Base-by-base conservation (phyloP, 2,888 invertebrate species). In the Meteorus colon region DNA sequence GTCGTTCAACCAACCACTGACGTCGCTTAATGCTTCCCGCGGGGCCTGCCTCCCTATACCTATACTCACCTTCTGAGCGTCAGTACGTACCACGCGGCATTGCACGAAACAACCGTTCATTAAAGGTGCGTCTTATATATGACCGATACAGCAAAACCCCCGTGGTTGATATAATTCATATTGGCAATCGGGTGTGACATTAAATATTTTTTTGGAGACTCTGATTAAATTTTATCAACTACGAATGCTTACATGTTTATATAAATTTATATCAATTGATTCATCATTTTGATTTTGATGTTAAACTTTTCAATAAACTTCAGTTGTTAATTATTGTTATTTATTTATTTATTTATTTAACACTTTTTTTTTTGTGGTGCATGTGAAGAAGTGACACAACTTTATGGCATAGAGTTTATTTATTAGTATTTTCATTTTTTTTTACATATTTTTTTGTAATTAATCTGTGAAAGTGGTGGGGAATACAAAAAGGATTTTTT, bases 11-110 rank as follows among this genome's bases (percentile, higher is more conserved):
- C 55, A 55, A 45, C 65, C 70, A 59, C 34, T 73, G 66, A 67
- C 77, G 65, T 66, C 76, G 73, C 24, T 55, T 55, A 55, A 55
- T 19, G 55, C 24, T 55, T 55, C 55, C 19, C 19, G 55, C 55
- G 55, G 19, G 55, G 66, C 77, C 74, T 71, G 81, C 79, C 81
- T 81, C 80, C 81, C 82, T 81, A 82, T 83, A 83, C 86, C 86
- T 87, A 87, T 85, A 86, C 85, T 83, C 84, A 82, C 82, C 84
- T 83, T 82, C 81, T 77, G 81, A 83, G 82, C 87, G 84, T 89
- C 89, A 89, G 89, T 89, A 82, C 86, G 84, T 86, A 89, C 85
- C 89, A 88, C 89, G 89, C 88, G 89, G 87, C 88, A 83, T 82
- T 83, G 84, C 84, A 85, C 86, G 88, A 86, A 88, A 88, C 88